Base-by-base conservation (phyloP, 2,113 vertebrate species). In the Thunnus maccoyii region DNA sequence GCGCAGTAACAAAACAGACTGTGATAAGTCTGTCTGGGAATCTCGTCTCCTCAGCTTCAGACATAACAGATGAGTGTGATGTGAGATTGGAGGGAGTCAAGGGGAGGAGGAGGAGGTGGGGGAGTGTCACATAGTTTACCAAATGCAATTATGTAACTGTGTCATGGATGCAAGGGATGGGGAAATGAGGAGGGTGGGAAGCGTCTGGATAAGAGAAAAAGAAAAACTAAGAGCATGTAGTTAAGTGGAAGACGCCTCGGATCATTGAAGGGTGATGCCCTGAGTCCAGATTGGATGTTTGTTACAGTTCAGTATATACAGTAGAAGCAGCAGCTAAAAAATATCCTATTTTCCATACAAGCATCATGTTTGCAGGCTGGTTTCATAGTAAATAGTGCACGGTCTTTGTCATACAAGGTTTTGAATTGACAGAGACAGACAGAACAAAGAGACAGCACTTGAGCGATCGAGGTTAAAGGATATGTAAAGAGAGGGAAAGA, bases 21-120 rank as follows among this genome's bases (percentile, higher is more conserved):
- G 87, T 88, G 94, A 92, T 94, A 92, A 93, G 91, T 92, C 87
- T 89, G 93, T 96, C 94, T 94, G 91, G 91, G 88, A 90, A 86
- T 90, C 89, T 88, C 78, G 88, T 88, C 92, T 94, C 93, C 85
- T 82, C 63, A 48, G 90, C 83, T 86, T 90, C 91, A 94, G 94
- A 95, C 89, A 87, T 90, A 93, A 90, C 88, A 90, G 73, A 92
- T 62, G 76, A 89, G 87, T 76, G 82, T 4, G 80, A 92, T 81
- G 74, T 56, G 80, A 86, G 75, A 76, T 70, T 67, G 78, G 67
- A 79, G 46, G 64, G 63, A 48, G 58, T 69, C 6, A 69, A 50
- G 80, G 54, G 68, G 50, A 1, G 25, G 44, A 0, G 75, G 27
- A 5, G 30, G 58, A 2, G 64, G 66, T 18, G 75, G 5, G 51